Base-by-base conservation (phyloP, 2,888 invertebrate genomes). In the Drosophila leonis region DNA sequence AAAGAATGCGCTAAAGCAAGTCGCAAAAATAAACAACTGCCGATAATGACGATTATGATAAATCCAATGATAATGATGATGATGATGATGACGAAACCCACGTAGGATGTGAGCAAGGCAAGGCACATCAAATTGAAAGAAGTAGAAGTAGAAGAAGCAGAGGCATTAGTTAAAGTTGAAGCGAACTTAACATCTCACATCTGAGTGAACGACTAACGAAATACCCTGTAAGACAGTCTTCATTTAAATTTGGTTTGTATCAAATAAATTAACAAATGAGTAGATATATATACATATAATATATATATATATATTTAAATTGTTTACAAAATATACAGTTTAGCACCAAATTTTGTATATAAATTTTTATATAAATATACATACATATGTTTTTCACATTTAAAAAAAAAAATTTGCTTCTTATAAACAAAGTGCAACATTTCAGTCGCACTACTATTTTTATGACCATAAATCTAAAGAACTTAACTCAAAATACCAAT, bases 21-120 rank as follows among this genome's bases (percentile, higher is more conserved):
- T 29, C 60, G 49, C 78, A 76, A 76, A 76, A 78, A 76, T 76
- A 76, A 76, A 79, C 70, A 76, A 78, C 29, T 44, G 70, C 62
- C 55, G 63, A 76, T 74, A 70, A 75, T 64, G 75, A 75, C 49
- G 48, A 49, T 78, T 65, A 65, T 78, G 44, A 78, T 65, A 63
- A 65, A 57, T 51, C 46, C 44, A 48, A 51, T 42, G 60, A 48
- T 52, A 44, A 46, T 44, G 29, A 65, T 57, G 24, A 52, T 55
- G 71, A 62, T 56, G 37, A 66, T 33, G 44, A 52, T 56, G 51
- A 56, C 51, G 41, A 46, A 70, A 29, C 51, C 41, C 42, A 57
- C 67, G 78, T 79, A 70, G 62, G 71, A 75, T 75, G 75, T 41
- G 29, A 9, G 27, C n/a, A 49, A 44, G 44, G 44, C 60, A 52